Evolutionary conservation across 1,140 invertebrate species (phyloP), one percentile per base, ranked within the genome.

Genomic region (Branchinecta lindahli): DNA sequence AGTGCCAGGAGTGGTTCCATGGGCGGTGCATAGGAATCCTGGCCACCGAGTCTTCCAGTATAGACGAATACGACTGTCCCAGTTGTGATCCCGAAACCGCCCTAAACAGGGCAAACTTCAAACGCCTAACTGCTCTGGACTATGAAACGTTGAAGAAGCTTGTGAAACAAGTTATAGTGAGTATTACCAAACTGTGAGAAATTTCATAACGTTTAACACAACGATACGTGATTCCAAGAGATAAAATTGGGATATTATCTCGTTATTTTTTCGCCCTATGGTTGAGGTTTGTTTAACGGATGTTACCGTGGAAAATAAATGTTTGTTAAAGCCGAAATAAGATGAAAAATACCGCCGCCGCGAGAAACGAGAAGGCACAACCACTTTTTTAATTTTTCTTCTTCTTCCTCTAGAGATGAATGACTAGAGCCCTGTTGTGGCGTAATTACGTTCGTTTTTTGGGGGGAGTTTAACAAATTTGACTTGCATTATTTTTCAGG

Each of bases 1-100:
- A 88, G 68, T 99, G 96, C 81, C 92, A 98, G 79, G 94, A 97
- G 79, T 99, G 96, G 96, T 98, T 98, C 81, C 96, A 99, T 79
- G 95, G 95, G 7, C 83, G 91, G 68, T 99, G 96, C 80, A 94
- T 99, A 8, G 95, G 94, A 10, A 94, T 98, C 75, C 81, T 96
- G 45, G 92, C 95, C 77, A 89, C 87, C 6, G 94, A 97, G 79
- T 94, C 92, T 8, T 92, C 95, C 76, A 88, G 89, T 75, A 94
- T 98, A 73, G 93, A 96, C 75, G 92, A 94, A 75, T 99, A 98
- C 76, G 86, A 95, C 72, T 99, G 96, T 83, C 94, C 94, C 0
- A 91, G 90, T 77, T 99, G 96, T 81, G 89, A 94, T 76, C 84
- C 87, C 70, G 90, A 92, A 79, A 91, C 87, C 72, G 87, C 86